Conservation (phyloP, 2,113 vertebrate species). For the Tympanuchus pallidicinctus region DNA sequence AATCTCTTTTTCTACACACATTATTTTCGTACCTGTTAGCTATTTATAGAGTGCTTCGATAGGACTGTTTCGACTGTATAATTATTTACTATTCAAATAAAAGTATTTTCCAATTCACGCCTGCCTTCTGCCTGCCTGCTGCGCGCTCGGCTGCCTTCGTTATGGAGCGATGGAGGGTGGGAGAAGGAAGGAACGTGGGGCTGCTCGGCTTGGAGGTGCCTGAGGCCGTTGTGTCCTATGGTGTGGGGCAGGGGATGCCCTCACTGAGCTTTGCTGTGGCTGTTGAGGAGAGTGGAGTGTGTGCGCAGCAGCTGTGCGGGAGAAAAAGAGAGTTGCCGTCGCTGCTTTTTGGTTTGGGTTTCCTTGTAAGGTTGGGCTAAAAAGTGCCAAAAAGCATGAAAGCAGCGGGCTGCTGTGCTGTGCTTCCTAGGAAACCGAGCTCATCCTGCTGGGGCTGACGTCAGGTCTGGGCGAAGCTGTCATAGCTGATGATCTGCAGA, state of each 20-base stretch:
- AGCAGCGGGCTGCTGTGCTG: background rate
- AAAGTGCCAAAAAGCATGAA: background rate
- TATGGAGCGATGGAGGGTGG: too few species aligned
- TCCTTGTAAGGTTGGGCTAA: background rate
- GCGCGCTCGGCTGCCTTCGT: too few species aligned
- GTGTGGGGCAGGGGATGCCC: too few species aligned
- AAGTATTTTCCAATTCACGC: slow-evolving; percentile 95
- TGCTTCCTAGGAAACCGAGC: background rate
- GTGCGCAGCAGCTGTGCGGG: too few species aligned
- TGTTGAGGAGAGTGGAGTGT: background rate
- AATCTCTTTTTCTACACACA: slow-evolving; percentile 99
- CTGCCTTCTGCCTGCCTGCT: background rate
- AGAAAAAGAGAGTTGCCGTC: background rate
- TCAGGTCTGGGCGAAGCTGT: background rate
- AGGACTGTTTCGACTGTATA: slow-evolving; percentile 96
- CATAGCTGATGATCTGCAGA: background rate
- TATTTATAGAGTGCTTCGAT: slow-evolving; percentile 99
- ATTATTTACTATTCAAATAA: slow-evolving; percentile 96
- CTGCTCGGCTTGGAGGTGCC: too few species aligned
- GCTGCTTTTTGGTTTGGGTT: background rate
- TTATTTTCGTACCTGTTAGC: slow-evolving; percentile 99
- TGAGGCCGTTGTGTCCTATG: too few species aligned
- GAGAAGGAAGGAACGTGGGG: too few species aligned
- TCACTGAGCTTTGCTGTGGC: too few species aligned
- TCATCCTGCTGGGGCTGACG: background rate